Evolutionary conservation across 2,113 vertebrate genomes (phyloP), one percentile per base, ranked within the genome.

Genomic region (Oreochromis aureus): DNA sequence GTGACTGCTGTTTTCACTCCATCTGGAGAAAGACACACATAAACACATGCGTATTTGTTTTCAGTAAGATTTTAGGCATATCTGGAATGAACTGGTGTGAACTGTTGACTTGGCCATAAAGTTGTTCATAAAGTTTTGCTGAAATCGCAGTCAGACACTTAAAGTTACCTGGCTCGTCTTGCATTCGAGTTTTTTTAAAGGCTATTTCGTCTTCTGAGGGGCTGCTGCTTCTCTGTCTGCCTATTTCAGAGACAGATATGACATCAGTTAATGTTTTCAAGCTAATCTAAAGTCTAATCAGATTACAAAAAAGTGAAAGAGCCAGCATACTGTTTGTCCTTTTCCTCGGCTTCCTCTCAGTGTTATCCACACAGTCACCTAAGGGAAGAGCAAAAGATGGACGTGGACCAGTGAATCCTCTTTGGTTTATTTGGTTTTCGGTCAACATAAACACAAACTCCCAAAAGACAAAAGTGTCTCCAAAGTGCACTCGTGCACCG

Each of bases 281-380:
- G 44, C 82, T 61, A 5, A 76, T 6, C 58, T 36, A 41, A 58
- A 46, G 41, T 7, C 3, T 5, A 59, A 58, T 46, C 1, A 7
- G 5, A 53, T 27, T 7, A 36, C 46, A 84, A 73, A 83, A 41
- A 5, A 55, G 15, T 9, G 59, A 73, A 27, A 27, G 6, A 36
- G 19, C 34, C 63, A 39, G 39, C 93, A 85, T 89, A 97, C 96
- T 91, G 73, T 56, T 46, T 3, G 88, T 81, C 84, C 91, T 91
- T 79, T 90, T 95, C 81, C 79, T 90, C 32, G 87, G 76, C 55
- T 89, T 95, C 83, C 92, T 94, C 30, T 89, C 86, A 6, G 55
- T 27, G 22, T 89, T 84, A 58, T 92, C 89, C 55, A 93, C 90
- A 82, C 95, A 97, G 90, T 97, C 96, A 19, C 95, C 96, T 97